Evolutionary conservation across 2,888 invertebrate genomes (phyloP), one percentile per base, ranked within the genome.

Genomic region (Osedax frankpressi): DNA sequence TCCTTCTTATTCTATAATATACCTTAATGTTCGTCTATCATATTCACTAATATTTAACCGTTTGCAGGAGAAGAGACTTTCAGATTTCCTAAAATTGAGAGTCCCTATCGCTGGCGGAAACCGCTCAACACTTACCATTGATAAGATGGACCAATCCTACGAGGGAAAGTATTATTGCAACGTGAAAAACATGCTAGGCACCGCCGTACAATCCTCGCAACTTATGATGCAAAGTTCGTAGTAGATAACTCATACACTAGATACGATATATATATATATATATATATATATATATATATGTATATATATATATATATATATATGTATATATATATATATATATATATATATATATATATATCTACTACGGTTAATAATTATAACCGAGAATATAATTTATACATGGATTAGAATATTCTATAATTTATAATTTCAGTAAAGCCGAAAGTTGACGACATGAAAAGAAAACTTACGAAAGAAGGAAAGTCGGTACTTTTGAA

Each of bases 161-260:
- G 75, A 75, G 44, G 75, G 74, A n/a, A 67, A 73, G 27, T 75
- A 75, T 68, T 73, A 74, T 60, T 75, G 75, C 71, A 70, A 73
- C 29, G 71, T 74, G 27, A 71, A 69, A 29, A 75, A 75, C 68
- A 30, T 30, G 14, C 71, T 75, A 14, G 75, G 75, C 11, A 30
- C 27, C 2, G 71, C 74, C 28, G 70, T 71, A 67, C 63, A 44
- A 2, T 70, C 24, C 63, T 68, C 62, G 6, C 70, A 74, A 27
- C 63, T 75, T 30, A 30, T 28, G n/a, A 67, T 75, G 29, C 30
- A 71, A 26, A 30, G 75, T 75, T 30, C 28, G 73, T 44, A 44
- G n/a, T n/a, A n/a, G n/a, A n/a, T n/a, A n/a, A n/a, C n/a, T n/a
- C n/a, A n/a, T n/a, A n/a, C n/a, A n/a, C n/a, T n/a, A n/a, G n/a